A percentile compares a stretch with the other conserved stretches of the same genome.
Evolutionary conservation across 2,113 vertebrate species (phyloP).

Genomic region (Amblyornis subalaris): DNA sequence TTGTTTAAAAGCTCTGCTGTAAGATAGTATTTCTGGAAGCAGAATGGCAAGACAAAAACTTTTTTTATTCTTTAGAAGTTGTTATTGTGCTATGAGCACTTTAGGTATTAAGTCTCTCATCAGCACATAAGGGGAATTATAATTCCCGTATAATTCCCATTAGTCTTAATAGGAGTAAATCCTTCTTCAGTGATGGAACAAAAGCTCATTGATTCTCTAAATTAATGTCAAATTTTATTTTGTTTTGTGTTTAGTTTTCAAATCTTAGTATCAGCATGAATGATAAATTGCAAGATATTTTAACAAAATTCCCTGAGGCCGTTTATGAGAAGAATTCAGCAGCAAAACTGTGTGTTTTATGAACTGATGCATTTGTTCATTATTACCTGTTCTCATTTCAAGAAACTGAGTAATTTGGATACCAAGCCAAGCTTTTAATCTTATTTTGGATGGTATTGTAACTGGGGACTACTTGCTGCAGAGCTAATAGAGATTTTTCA

Average conservation of each 20-base stretch:
- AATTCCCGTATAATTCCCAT: slow-evolving; percentile 25
- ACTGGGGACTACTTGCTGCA: not conserved
- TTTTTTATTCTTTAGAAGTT: not conserved
- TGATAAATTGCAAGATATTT: not conserved
- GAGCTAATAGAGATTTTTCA: not conserved
- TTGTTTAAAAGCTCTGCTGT: not conserved
- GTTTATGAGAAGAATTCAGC: not conserved
- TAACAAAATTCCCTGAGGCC: not conserved
- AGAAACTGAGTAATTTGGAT: slow-evolving; percentile 30
- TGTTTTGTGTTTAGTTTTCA: slow-evolving; percentile 19
- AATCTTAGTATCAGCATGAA: not conserved
- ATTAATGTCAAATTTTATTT: not conserved
- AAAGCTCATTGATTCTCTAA: slow-evolving; percentile 20
- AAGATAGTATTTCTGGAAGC: not conserved
- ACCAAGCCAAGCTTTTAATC: slow-evolving; percentile 2
- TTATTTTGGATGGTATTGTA: slow-evolving; percentile 1
- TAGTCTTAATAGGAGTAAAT: slow-evolving; percentile 40
- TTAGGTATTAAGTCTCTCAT: not conserved
- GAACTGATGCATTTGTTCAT: not conserved
- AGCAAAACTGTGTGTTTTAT: not conserved
- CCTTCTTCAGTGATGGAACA: not conserved
- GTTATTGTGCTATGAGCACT: not conserved
- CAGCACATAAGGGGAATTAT: slow-evolving; percentile 8
- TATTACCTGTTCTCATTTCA: not conserved
- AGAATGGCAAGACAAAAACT: not conserved